Conservation (phyloP, 1,140 invertebrate genomes). For the Trichomalopsis sarcophagae region DNA sequence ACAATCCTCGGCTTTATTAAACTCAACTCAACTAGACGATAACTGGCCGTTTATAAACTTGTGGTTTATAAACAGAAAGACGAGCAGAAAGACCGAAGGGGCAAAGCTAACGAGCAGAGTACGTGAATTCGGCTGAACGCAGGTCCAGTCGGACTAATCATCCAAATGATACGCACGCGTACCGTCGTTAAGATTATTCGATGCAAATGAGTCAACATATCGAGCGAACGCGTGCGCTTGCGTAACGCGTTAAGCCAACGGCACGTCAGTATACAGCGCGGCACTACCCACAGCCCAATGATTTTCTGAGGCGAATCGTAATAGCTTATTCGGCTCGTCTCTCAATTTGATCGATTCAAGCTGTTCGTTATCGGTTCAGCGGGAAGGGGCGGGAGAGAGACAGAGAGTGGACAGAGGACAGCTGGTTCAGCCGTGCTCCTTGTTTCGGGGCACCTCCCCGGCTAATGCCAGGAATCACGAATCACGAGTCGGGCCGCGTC, state of each 20-base stretch:
- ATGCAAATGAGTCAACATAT: constrained; percentile 45
- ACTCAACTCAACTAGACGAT: neutral
- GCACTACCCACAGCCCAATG: constrained; percentile 4
- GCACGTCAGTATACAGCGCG: too few species aligned
- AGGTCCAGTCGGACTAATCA: constrained; percentile 11
- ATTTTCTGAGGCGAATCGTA: constrained; percentile 45
- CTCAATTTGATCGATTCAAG: constrained; percentile 43
- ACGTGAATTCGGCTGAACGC: neutral
- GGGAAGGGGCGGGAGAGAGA: neutral
- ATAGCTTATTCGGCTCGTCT: constrained; percentile 46
- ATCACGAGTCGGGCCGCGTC: constrained; percentile 10
- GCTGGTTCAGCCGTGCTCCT: neutral
- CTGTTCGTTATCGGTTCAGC: constrained; percentile 27
- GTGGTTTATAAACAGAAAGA: too few species aligned
- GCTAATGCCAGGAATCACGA: constrained; percentile 34
- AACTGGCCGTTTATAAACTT: neutral
- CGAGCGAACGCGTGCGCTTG: neutral
- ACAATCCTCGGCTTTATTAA: neutral
- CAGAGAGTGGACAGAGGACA: neutral
- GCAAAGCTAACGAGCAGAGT: neutral
- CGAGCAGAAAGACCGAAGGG: neutral
- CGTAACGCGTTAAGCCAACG: neutral
- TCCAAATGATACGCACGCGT: constrained; percentile 27
- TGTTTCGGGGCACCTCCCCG: constrained; percentile 25
- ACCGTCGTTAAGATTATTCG: constrained; percentile 37